Percentiles rank a stretch among this genome's conserved stretches.
These are phyloP conservation scores for Aphodius granarius DNA, from an alignment of 2,888 invertebrate species.

Conservation along the genomic window DNA sequence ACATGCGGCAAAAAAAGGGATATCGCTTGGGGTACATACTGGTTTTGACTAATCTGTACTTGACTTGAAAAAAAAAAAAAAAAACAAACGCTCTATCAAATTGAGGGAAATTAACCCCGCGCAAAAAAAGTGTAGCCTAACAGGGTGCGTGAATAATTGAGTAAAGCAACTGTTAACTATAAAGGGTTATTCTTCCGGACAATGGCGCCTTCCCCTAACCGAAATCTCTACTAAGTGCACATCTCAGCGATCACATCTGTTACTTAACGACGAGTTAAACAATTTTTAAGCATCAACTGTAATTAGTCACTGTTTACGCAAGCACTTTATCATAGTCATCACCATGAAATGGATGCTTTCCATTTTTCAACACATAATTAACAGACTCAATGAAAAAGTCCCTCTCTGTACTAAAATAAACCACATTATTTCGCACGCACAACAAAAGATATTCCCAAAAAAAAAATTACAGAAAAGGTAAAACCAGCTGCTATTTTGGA, in stretches of 20 bases:
- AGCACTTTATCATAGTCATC: neutral
- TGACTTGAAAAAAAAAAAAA: constrained; percentile 7
- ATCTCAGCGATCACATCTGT: constrained; percentile 38
- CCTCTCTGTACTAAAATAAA: neutral
- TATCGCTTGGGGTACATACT: neutral
- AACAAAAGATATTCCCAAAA: too few relatives aligned
- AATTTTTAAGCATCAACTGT: constrained; percentile 11
- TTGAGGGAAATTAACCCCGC: constrained; percentile 33
- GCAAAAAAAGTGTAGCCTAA: constrained; percentile 27
- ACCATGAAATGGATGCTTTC: neutral
- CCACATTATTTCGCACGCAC: neutral
- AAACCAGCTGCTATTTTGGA: too few relatives aligned
- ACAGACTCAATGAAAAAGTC: constrained; percentile 2
- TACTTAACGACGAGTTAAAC: constrained; percentile 18
- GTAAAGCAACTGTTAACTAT: constrained; percentile 37
- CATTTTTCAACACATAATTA: neutral
- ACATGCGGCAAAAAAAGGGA: neutral
- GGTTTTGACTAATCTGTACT: neutral
- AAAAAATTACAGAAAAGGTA: too few relatives aligned
- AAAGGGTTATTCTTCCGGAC: constrained; percentile 40
- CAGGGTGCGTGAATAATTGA: constrained; percentile 26
- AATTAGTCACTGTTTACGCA: constrained; percentile 13
- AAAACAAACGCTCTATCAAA: constrained; percentile 31
- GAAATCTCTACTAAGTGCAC: constrained; percentile 34
- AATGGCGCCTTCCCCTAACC: constrained; percentile 37